A percentile compares a stretch with the other conserved stretches of the same genome.
phyloP scores from a whole-genome alignment of 2,888 invertebrate genomes.

The Cephus sareptanus region DNA sequence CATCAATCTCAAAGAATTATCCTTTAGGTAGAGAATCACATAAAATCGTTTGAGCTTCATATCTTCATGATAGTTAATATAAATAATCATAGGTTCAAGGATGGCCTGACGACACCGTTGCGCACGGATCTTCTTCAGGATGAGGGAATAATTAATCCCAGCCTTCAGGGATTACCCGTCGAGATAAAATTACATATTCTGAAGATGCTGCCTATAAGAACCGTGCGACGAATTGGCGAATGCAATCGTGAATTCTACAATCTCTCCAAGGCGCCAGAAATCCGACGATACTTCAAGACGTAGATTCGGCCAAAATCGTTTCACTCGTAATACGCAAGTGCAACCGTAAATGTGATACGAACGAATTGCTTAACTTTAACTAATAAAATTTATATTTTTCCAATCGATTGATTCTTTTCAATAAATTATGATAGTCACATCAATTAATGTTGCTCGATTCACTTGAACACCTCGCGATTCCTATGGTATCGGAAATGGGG shows the following conservation, averaged over 20 bases:
- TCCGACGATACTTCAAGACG: not conserved
- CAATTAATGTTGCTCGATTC: not conserved
- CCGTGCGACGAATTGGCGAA: not conserved
- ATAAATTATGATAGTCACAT: not conserved
- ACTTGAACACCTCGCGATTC: not conserved
- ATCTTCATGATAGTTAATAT: not conserved
- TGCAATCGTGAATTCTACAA: not conserved
- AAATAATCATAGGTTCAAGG: constrained; percentile 69
- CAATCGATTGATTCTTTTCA: not conserved
- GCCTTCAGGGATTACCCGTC: constrained; percentile 61
- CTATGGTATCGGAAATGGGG: not conserved
- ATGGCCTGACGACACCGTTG: constrained; percentile 69
- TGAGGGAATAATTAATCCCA: constrained; percentile 58
- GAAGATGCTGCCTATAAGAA: constrained; percentile 32
- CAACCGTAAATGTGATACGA: not conserved
- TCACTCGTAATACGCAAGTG: not conserved
- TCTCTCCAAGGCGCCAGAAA: not conserved
- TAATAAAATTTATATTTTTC: not conserved
- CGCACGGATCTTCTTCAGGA: constrained; percentile 69
- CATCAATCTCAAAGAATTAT: constrained; percentile 50
- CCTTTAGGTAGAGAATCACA: constrained; percentile 41
- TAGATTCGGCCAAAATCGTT: not conserved
- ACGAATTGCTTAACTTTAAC: not conserved
- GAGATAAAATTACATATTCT: constrained; percentile 60
- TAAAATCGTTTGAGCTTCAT: not conserved